Base-by-base conservation (phyloP, 2,888 invertebrate species). In the Dicycla oo region DNA sequence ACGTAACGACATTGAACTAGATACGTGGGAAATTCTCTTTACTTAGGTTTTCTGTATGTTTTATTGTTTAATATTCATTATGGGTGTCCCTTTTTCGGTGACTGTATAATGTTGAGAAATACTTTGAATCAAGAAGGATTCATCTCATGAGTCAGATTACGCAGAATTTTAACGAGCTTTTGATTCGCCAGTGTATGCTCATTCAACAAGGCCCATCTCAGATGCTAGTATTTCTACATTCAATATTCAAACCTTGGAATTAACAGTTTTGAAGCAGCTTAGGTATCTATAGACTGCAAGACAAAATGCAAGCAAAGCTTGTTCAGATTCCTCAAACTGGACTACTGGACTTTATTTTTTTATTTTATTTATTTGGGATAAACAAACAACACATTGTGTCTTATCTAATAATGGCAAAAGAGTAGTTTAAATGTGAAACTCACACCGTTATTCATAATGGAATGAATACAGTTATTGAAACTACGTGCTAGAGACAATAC, bases 1-100 rank as follows among this genome's bases (percentile, higher is more conserved):
- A 77, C 75, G 80, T 69, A 82, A 83, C 49, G 82, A 78, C 88
- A 87, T 81, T 87, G 86, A 86, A 79, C 85, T 77, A 84, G 74
- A 78, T 85, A 64, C 82, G 87, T 87, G 88, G 79, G 87, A 87
- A 84, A 78, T 66, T 74, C 51, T 62, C 15, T 61, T 63, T 75
- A 47, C 62, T 58, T 40, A 49, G 8, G 38, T 40, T 56, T 77
- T 73, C 61, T 80, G 23, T 58, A 38, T 53, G 45, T 69, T 64
- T 69, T 68, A 53, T 47, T 75, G 79, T 78, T 60, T 60, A 1
- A n/a, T 30, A 30, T 40, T 60, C 11, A 54, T 23, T 47, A 56
- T 15, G 60, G 34, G 26, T 65, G 49, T 64, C 57, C 62, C 73
- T 62, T 73, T 30, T 73, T 72, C 11, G 49, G 43, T 78, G 54